Evolutionary conservation across 2,797 vertebrate species (phyloP).

Genomic region (Threskiornis aethiopicus): DNA sequence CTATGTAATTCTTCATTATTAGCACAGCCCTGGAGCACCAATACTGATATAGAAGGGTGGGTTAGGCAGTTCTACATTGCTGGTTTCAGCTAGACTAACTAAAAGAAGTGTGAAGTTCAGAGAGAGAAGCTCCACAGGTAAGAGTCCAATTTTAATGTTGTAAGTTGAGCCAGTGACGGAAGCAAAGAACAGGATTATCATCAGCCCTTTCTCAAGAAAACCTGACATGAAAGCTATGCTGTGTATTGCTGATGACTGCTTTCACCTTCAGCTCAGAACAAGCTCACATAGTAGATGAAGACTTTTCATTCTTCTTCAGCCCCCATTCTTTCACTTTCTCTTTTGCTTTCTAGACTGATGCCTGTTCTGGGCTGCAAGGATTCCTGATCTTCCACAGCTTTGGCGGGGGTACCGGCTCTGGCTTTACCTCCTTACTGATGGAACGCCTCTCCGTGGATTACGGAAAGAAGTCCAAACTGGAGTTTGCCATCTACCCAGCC

Average conservation of each 20-base stretch:
- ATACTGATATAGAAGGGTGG: background rate
- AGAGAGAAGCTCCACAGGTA: background rate
- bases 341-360: slow-evolving; percentile 68
- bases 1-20: background rate
- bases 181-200: background rate
- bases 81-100: background rate
- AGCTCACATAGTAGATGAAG: background rate
- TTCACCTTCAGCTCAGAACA: background rate
- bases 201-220: background rate
- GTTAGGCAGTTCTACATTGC: background rate
- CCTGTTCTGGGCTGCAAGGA: slow-evolving; percentile 78
- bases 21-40: background rate
- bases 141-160: background rate
- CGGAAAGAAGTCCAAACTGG: slow-evolving; percentile 62
- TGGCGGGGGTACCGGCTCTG: slow-evolving; percentile 75
- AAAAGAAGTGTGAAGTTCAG: background rate
- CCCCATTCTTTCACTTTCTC: background rate
- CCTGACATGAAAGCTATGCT: background rate
- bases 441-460: background rate
- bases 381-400: slow-evolving; percentile 81
- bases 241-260: background rate
- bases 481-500: slow-evolving; percentile 78
- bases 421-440: slow-evolving; percentile 67
- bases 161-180: background rate
- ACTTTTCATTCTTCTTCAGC: background rate